Base-by-base conservation (phyloP, 2,113 vertebrate genomes). In the Otis tarda region DNA sequence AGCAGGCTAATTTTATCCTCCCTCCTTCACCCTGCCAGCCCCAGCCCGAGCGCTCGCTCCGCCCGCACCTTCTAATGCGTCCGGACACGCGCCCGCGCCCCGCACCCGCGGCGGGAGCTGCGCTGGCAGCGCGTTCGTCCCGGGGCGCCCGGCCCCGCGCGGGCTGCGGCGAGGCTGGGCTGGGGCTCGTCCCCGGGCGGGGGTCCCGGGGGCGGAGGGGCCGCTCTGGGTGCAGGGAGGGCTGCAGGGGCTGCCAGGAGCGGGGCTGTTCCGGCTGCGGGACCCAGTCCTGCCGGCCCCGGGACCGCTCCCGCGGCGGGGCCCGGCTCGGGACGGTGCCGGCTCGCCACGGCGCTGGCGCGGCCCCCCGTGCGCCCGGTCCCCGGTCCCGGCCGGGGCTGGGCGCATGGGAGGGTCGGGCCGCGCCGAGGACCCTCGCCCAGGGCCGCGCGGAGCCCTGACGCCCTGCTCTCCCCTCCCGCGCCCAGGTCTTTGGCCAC, bases 401-500 rank as follows among this genome's bases (percentile, higher is more conserved):
- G 69, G 53, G 31, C 10, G 0, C 3, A 1, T 6, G 20, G 52
- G 21, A 27, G 33, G 25, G 25, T 68, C 1, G 1, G 28, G 31
- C 43, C 31, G 39, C 39, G 12, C 56, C 1, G 0, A 39, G 31
- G n/a, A 53, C 70, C n/a, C 27, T 53, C 8, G 3, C 31, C 13
- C 37, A 30, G 24, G 57, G 33, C 45, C 1, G 2, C 0, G 0
- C 16, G 4, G 65, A 33, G 30, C 43, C 59, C 61, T 83, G 28
- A 94, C 0, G 0, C 0, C 0, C 4, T 8, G 9, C 24, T 70
- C 22, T 76, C 8, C 9, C 3, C 2, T 8, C 9, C 31, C 1
- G 0, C 23, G 63, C 64, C 56, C 95, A 99, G 99, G 99, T 99
- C 83, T 99, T 99, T 4, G 99, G 99, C 76, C 99, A 99, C 0